A percentile compares a stretch with the other conserved stretches of the same genome.
phyloP scores from a whole-genome alignment of 2,113 vertebrate species.

The Coptodon bakossiorum region DNA sequence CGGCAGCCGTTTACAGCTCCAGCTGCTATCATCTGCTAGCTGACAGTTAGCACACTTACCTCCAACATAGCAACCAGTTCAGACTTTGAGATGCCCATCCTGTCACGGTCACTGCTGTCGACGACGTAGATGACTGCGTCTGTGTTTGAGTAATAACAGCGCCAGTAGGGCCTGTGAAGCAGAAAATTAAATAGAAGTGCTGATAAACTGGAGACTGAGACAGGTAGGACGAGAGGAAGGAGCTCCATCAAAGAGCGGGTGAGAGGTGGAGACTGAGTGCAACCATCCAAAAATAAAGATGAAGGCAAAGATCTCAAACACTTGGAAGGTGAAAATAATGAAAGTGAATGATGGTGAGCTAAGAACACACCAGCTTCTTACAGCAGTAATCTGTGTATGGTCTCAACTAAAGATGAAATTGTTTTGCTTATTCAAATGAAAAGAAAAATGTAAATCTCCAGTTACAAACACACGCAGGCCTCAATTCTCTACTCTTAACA shows the following conservation, averaged over 20 bases:
- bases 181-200: background rate
- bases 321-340: background rate
- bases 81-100: constrained; percentile 97
- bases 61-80: constrained; percentile 98
- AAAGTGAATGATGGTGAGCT: background rate
- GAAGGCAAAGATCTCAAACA: background rate
- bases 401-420: background rate
- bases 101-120: constrained; percentile 95
- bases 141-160: constrained; percentile 98
- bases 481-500: fast-evolving
- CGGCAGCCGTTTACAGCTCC: background rate
- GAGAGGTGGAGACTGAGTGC: background rate
- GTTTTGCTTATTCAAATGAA: background rate
- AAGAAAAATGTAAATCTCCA: background rate
- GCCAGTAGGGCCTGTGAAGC: constrained; percentile 88
- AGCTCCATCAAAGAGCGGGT: background rate
- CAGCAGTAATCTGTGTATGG: background rate
- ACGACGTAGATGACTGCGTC: constrained; percentile 98
- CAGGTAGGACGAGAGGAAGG: fast-evolving
- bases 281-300: background rate
- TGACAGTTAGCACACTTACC: constrained; percentile 56
- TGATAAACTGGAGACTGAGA: background rate
- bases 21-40: background rate
- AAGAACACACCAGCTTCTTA: background rate
- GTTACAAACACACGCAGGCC: fast-evolving